Base-by-base conservation (phyloP, 2,113 vertebrate genomes). In the Bombycilla garrulus region DNA sequence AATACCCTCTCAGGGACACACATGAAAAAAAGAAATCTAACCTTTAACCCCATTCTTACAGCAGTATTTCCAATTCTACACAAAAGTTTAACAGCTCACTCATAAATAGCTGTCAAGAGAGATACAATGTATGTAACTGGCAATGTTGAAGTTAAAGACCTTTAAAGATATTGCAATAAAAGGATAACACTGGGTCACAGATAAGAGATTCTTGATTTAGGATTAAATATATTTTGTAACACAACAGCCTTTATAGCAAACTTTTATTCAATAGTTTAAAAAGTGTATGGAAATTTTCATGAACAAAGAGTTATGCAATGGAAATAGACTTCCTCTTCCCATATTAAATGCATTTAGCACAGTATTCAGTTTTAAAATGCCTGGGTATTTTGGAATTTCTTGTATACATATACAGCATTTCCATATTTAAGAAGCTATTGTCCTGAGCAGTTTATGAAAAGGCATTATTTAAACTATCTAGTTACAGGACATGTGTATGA, bases 191-290 rank as follows among this genome's bases (percentile, higher is more conserved):
- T 50, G 33, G 35, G 60, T 65, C 56, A 76, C 12, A 11, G 29
- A 19, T 38, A 40, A 94, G 13, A 64, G 38, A 85, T 5, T 90
- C 36, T n/a, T 54, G n/a, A 90, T 53, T 88, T 88, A 77, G 4
- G 13, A 95, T 81, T 79, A 93, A 95, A 96, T 94, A 81, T 84
- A 94, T 90, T 95, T 92, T 96, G 88, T 72, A 95, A 91, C 28
- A 3, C 94, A 93, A 91, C 38, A 96, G 76, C 51, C 96, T 94
- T 97, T 95, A 94, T 92, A 95, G 90, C 81, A 97, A 97, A 94
- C 47, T 90, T 97, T 97, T 97, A 97, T 97, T 97, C 62, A 93
- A 84, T 48, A 90, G 86, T 79, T 97, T 96, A 93, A 95, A 96
- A 97, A 97, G 60, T 88, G 42, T 93, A 92, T 14, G 92, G 88